Percentiles rank a stretch among this genome's conserved stretches.
These are phyloP conservation scores for Virgularia gustaviana DNA, from an alignment of 92 coral and sea anemone genomes.

Conservation along the genomic window DNA sequence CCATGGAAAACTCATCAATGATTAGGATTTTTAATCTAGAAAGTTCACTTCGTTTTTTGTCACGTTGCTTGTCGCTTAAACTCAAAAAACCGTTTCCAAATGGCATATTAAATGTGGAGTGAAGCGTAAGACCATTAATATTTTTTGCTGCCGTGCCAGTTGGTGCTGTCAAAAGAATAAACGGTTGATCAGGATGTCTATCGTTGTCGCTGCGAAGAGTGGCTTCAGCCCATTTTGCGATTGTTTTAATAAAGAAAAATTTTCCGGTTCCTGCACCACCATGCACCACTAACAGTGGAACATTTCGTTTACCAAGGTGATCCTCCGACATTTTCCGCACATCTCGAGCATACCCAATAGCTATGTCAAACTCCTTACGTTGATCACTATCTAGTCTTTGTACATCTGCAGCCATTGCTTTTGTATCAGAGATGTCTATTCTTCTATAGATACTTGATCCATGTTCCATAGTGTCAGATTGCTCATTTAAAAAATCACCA, in stretches of 20 bases:
- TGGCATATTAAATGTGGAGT: conserved; percentile 28
- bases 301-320: conserved; percentile 8
- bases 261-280: conserved; percentile 33
- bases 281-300: conserved; percentile 25
- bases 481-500: not conserved
- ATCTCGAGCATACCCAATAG: conserved; percentile 9
- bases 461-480: not conserved
- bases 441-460: not conserved
- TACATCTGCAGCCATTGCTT: conserved; percentile 17
- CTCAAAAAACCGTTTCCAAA: conserved; percentile 15
- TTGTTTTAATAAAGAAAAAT: conserved; percentile 12
- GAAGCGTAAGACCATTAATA: conserved; percentile 16
- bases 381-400: conserved; percentile 22
- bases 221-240: conserved; percentile 33
- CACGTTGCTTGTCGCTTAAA: conserved; percentile 15
- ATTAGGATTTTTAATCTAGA: conserved; percentile 11
- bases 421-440: conserved; percentile 24
- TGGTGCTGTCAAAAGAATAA: conserved; percentile 30
- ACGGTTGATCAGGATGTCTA: conserved; percentile 28
- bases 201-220: conserved; percentile 27
- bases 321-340: conserved; percentile 10
- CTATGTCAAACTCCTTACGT: conserved; percentile 8
- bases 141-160: conserved; percentile 32
- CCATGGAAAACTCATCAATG: conserved; percentile 10
- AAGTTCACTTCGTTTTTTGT: conserved; percentile 11